A percentile compares a stretch with the other conserved stretches of the same genome.
Conservation (phyloP, 2,888 invertebrate species). For the Sacculina carcini region DNA sequence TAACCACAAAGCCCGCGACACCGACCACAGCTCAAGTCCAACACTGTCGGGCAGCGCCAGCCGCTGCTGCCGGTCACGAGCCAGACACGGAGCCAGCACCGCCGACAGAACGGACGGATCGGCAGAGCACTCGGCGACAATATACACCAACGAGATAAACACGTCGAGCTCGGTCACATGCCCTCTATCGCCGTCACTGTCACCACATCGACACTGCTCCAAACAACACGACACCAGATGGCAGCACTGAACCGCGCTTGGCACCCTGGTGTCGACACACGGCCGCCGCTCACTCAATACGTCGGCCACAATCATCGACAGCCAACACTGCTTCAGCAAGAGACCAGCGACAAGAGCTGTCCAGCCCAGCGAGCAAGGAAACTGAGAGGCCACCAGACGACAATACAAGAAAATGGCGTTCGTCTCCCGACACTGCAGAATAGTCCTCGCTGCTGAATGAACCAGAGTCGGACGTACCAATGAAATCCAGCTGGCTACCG, state of each 20-base stretch:
- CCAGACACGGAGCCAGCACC: background rate
- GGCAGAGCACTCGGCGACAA: too few relatives aligned
- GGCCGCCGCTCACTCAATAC: background rate
- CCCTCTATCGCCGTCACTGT: too few relatives aligned
- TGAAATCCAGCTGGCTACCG: background rate
- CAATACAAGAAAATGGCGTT: background rate
- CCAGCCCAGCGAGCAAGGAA: background rate
- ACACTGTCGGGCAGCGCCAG: background rate
- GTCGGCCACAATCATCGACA: background rate
- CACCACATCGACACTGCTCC: too few relatives aligned
- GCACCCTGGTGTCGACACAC: too few relatives aligned
- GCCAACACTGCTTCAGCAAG: background rate
- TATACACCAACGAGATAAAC: background rate
- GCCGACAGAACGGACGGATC: too few relatives aligned
- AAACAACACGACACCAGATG: too few relatives aligned
- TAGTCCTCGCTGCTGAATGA: background rate
- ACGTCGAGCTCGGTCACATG: too few relatives aligned
- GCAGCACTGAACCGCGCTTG: too few relatives aligned
- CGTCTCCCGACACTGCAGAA: background rate
- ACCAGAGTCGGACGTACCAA: background rate
- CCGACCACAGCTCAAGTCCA: background rate
- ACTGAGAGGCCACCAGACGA: background rate
- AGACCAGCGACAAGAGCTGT: background rate
- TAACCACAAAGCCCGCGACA: background rate
- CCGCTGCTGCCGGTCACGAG: too few relatives aligned